Percentiles rank a stretch among this genome's conserved stretches.
These are phyloP conservation scores for Teleopsis dalmanni DNA, from an alignment of 1,140 invertebrate species.

Conservation along the genomic window DNA sequence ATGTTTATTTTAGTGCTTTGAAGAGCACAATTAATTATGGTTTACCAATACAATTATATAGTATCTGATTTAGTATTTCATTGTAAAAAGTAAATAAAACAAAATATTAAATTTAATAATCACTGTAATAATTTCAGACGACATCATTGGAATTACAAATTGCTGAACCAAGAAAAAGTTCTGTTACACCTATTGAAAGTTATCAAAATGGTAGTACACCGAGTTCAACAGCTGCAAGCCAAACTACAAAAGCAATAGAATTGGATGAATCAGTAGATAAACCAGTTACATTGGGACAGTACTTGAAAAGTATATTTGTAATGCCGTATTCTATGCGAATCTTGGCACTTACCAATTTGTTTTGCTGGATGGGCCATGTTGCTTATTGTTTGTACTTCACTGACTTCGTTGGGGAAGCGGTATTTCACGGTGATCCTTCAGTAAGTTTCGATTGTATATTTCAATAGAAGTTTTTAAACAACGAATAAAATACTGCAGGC, in stretches of 20 bases:
- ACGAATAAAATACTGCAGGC: too few species aligned
- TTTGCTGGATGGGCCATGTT: conserved; percentile 82
- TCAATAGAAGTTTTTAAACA: too few species aligned
- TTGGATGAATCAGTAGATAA: conserved; percentile 20
- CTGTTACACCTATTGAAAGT: conserved; percentile 12
- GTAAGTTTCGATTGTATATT: conserved; percentile 39
- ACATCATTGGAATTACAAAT: conserved; percentile 23
- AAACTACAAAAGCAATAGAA: background rate
- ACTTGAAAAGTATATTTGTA: conserved; percentile 64
- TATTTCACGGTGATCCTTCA: conserved; percentile 67
- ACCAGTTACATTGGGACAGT: conserved; percentile 49
- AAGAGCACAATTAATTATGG: too few species aligned
- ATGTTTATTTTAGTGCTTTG: too few species aligned
- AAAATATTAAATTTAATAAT: background rate
- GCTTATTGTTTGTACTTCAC: conserved; percentile 83
- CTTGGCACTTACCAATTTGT: conserved; percentile 72
- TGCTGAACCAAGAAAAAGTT: conserved; percentile 14
- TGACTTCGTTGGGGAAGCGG: conserved; percentile 77
- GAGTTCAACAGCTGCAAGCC: background rate
- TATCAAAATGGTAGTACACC: conserved; percentile 28
- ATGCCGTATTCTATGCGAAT: conserved; percentile 70
- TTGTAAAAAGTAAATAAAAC: too few species aligned
- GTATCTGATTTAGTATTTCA: too few species aligned
- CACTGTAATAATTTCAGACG: conserved; percentile 11
- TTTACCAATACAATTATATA: too few species aligned